Percentiles rank a stretch among this genome's conserved stretches.
Evolutionary conservation across 2,113 vertebrate genomes (phyloP).

Genomic region (Baryphthengus martii): DNA sequence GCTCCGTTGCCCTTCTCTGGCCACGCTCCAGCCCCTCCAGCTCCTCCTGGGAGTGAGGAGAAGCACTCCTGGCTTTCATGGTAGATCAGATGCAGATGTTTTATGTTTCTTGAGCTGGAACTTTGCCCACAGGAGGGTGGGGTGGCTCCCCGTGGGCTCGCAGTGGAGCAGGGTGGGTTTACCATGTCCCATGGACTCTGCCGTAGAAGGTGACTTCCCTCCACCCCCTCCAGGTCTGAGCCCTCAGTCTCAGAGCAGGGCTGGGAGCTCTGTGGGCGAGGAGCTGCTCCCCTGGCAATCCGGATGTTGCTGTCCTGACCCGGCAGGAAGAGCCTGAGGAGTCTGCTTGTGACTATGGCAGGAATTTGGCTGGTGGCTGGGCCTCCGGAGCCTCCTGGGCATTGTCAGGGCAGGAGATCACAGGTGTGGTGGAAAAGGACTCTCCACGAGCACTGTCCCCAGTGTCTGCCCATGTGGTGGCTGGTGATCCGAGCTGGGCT

Average conservation of each 20-base stretch:
- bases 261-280: not conserved
- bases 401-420: not conserved
- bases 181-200: not conserved
- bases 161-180: not conserved
- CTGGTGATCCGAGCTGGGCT: not conserved
- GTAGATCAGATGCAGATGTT: too few species aligned
- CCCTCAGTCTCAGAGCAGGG: rapidly evolving
- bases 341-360: not conserved
- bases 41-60: too few species aligned
- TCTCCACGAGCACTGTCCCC: too few species aligned
- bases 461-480: too few species aligned
- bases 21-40: too few species aligned
- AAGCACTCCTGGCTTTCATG: not conserved
- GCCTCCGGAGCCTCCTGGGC: not conserved
- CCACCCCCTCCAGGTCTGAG: not conserved
- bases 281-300: not conserved
- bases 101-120: not conserved
- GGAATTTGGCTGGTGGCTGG: not conserved
- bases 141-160: rapidly evolving
- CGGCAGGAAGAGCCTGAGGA: not conserved
- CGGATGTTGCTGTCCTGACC: not conserved
- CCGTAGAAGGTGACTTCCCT: not conserved
- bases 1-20: too few species aligned
- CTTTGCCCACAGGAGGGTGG: not conserved
- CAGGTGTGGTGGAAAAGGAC: not conserved